phyloP scores from a whole-genome alignment of 2,113 vertebrate species.

The Hyaena hyaena region DNA sequence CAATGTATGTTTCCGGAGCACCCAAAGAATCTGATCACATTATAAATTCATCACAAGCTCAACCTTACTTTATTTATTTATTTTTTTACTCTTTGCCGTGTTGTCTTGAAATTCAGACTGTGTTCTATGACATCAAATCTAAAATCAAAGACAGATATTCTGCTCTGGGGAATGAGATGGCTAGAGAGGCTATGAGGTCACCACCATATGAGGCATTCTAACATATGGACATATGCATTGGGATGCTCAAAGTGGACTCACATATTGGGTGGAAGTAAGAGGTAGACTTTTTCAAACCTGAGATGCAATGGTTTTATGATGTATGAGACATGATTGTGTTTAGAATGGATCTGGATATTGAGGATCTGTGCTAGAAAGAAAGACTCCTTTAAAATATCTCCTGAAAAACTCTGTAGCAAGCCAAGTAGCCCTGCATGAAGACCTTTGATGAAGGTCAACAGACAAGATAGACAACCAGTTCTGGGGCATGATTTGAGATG shows the following conservation, averaged over 20 bases:
- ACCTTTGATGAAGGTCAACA: not conserved
- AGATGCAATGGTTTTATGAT: not conserved
- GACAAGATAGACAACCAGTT: not conserved
- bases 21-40: slow-evolving; percentile 38
- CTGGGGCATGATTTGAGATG: not conserved
- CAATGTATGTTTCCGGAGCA: not conserved
- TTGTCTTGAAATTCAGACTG: slow-evolving; percentile 29
- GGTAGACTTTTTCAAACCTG: not conserved
- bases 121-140: not conserved
- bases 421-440: not conserved
- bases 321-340: not conserved
- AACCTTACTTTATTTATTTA: not conserved
- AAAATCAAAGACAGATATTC: slow-evolving; percentile 24
- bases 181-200: not conserved
- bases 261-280: not conserved
- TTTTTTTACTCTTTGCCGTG: not conserved
- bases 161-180: not conserved
- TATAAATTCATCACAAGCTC: not conserved
- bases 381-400: not conserved
- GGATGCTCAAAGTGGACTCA: not conserved
- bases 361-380: not conserved
- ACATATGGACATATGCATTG: not conserved
- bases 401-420: not conserved
- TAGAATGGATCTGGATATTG: not conserved
- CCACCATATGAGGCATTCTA: not conserved